Percentiles rank a stretch among this genome's conserved stretches.
These are phyloP conservation scores for Zygothrica quintamaculata DNA, from an alignment of 2,888 invertebrate genomes.

Conservation along the genomic window DNA sequence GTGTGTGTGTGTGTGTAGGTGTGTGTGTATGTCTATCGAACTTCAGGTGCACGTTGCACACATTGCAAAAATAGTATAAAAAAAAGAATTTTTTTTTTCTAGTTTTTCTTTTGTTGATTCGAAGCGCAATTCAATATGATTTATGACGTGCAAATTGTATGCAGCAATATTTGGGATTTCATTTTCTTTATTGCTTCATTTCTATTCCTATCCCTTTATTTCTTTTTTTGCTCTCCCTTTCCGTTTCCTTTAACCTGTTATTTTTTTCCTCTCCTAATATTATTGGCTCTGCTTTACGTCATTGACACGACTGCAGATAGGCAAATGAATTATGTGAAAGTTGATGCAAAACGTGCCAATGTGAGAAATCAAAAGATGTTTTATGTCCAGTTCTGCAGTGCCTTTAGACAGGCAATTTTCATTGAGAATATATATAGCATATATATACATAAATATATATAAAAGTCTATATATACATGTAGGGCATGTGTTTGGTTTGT, in stretches of 20 bases:
- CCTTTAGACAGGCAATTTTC: conserved; percentile 32
- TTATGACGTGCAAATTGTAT: conserved; percentile 74
- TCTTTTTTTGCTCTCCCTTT: conserved; percentile 4
- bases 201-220: conserved; percentile 5
- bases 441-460: no score
- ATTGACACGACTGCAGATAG: conserved; percentile 52
- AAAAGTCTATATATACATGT: no score
- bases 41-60: conserved; percentile 56
- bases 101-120: conserved; percentile 57
- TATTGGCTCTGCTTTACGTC: conserved; percentile 17
- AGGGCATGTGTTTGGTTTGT: no score
- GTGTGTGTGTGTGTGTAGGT: conserved; percentile 3
- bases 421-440: no score
- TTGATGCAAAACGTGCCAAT: conserved; percentile 38
- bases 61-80: conserved; percentile 47
- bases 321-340: conserved; percentile 49
- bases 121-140: conserved; percentile 69
- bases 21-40: conserved; percentile 9
- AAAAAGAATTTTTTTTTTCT: conserved; percentile 49
- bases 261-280: conserved; percentile 7
- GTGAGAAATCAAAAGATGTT: conserved; percentile 43
- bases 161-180: conserved; percentile 58
- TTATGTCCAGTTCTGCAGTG: conserved; percentile 37
- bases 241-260: background rate
- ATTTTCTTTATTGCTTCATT: conserved; percentile 18